Evolutionary conservation across 2,888 invertebrate species (phyloP).

Genomic region (Selenia dentaria): DNA sequence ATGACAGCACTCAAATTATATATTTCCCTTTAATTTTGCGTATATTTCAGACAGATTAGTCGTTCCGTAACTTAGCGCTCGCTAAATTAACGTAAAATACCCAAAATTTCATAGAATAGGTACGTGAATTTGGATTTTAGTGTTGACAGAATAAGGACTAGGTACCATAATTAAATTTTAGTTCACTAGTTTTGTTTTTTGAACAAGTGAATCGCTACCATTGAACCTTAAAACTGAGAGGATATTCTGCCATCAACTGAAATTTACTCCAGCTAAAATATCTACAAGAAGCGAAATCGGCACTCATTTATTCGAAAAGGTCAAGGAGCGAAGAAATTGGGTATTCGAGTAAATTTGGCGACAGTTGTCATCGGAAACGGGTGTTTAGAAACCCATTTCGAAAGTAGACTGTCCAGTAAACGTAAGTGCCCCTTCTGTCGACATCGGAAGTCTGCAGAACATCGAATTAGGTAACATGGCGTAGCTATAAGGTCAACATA

Average conservation of each 20-base stretch:
- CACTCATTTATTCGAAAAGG: conserved; percentile 16
- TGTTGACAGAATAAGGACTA: too few relatives aligned
- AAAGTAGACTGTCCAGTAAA: conserved; percentile 19
- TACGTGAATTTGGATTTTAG: too few relatives aligned
- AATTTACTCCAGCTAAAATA: conserved; percentile 5
- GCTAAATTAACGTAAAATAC: too few relatives aligned
- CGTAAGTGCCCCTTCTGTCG: conserved; percentile 17
- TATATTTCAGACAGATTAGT: too few relatives aligned
- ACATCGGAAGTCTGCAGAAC: conserved; percentile 22
- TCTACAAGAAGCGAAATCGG: conserved; percentile 8
- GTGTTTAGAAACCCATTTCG: conserved; percentile 29
- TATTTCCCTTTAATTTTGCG: too few relatives aligned
- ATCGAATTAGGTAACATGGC: conserved; percentile 15
- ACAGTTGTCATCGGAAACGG: conserved; percentile 26
- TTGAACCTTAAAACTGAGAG: not conserved
- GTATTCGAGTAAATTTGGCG: conserved; percentile 5
- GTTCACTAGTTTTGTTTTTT: too few relatives aligned
- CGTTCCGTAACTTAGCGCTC: too few relatives aligned
- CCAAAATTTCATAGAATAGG: too few relatives aligned
- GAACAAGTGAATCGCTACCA: too few relatives aligned
- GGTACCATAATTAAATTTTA: too few relatives aligned
- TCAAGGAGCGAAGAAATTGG: conserved; percentile 5
- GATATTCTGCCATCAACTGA: conserved; percentile 2
- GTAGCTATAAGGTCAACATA: conserved; percentile 36
- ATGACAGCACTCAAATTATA: too few relatives aligned